A percentile compares a stretch with the other conserved stretches of the same genome.
These are phyloP conservation scores for Myzus persicae DNA, from an alignment of 1,140 invertebrate species.

Conservation along the genomic window DNA sequence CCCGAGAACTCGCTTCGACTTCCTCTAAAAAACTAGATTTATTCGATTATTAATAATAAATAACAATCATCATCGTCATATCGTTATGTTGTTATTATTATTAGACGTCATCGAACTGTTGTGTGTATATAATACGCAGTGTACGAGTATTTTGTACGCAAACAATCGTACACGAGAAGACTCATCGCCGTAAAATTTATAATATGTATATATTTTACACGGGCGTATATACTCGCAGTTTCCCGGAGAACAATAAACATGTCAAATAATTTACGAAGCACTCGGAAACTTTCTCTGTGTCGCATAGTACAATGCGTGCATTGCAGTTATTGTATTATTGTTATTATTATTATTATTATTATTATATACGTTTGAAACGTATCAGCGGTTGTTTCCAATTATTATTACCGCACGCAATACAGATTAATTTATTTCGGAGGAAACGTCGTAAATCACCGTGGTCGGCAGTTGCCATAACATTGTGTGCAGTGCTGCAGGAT, in stretches of 20 bases:
- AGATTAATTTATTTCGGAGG: slow-evolving; percentile 32
- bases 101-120: not conserved
- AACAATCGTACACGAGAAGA: not conserved
- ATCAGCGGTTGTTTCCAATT: slow-evolving; percentile 45
- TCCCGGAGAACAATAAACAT: slow-evolving; percentile 39
- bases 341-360: not conserved
- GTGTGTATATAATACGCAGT: not conserved
- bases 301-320: not conserved
- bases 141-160: not conserved
- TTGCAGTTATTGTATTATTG: not conserved
- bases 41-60: not conserved
- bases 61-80: not conserved
- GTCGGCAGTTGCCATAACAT: not conserved
- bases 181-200: not conserved
- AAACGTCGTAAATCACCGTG: not conserved
- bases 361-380: slow-evolving; percentile 19
- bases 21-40: not conserved
- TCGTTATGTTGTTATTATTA: not conserved
- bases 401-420: not conserved
- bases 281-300: slow-evolving; percentile 43
- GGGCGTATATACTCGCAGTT: not conserved
- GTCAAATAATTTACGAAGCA: slow-evolving; percentile 31
- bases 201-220: not conserved
- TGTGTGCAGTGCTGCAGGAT: not conserved
- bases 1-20: not conserved